phyloP scores from a whole-genome alignment of 2,113 vertebrate genomes.

The Alexandromys fortis region DNA sequence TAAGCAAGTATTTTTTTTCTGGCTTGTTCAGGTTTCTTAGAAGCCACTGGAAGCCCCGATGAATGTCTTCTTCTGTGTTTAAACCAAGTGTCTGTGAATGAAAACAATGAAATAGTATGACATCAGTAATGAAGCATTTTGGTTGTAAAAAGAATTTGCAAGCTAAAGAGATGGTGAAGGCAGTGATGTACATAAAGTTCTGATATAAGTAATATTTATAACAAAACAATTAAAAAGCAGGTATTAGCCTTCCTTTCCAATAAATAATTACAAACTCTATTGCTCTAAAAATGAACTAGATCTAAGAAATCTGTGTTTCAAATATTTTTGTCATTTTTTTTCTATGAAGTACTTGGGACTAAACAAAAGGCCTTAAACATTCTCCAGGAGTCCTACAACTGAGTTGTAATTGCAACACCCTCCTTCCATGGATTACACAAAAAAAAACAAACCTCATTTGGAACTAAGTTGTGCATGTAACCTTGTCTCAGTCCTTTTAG shows the following conservation, averaged over 20 bases:
- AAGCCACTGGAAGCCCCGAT: slow-evolving; percentile 64
- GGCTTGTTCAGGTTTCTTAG: slow-evolving; percentile 65
- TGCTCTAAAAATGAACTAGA: background rate
- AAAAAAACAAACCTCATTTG: background rate
- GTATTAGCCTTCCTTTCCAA: background rate
- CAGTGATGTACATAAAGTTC: background rate
- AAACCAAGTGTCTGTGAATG: slow-evolving; percentile 55
- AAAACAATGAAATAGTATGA: background rate
- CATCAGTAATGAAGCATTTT: background rate
- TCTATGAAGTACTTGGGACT: too few relatives aligned
- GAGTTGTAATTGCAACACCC: background rate
- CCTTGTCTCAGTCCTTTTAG: background rate
- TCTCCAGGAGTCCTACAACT: background rate
- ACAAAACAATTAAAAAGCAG: background rate
- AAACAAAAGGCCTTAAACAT: too few relatives aligned
- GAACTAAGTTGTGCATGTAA: background rate
- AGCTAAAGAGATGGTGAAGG: background rate
- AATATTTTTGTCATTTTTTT: background rate
- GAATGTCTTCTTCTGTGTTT: slow-evolving; percentile 25
- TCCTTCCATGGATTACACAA: background rate
- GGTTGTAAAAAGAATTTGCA: background rate
- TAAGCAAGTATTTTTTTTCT: slow-evolving; percentile 60
- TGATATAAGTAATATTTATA: background rate
- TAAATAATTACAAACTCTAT: background rate
- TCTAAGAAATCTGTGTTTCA: background rate